These are phyloP conservation scores for Myiotriccus ornatus DNA, from an alignment of 2,797 vertebrate genomes.

Conservation along the genomic window DNA sequence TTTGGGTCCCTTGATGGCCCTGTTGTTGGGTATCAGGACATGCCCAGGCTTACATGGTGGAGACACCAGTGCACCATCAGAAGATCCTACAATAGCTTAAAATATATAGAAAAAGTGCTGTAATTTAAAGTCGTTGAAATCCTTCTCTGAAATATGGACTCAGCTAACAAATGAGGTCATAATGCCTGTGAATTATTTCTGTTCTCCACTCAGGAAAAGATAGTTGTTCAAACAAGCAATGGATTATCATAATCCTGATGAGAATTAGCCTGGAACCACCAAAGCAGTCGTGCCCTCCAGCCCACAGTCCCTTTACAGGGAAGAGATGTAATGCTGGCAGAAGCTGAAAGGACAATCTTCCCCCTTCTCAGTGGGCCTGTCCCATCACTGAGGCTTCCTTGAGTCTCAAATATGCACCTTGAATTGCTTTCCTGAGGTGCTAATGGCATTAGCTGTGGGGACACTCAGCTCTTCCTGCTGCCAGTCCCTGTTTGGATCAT, in stretches of 20 bases:
- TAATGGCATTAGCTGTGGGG: constrained; percentile 1
- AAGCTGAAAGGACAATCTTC: neutral
- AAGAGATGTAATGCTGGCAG: neutral
- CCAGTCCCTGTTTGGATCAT: constrained; percentile 28
- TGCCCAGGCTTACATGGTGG: neutral
- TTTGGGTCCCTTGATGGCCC: neutral
- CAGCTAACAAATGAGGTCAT: neutral
- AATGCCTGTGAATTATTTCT: neutral
- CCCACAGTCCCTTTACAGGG: neutral
- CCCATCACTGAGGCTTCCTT: neutral
- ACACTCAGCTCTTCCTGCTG: neutral
- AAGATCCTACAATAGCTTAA: neutral
- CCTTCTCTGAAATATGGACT: neutral
- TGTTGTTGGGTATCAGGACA: neutral
- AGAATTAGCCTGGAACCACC: neutral
- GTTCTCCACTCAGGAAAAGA: neutral
- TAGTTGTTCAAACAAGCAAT: neutral
- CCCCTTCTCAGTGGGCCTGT: neutral
- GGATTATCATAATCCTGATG: neutral
- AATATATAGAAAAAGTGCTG: neutral
- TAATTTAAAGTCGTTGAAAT: neutral
- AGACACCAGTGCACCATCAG: neutral
- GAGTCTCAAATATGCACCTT: neutral
- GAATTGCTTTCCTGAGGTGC: neutral
- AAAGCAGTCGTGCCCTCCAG: neutral